A percentile compares a stretch with the other conserved stretches of the same genome.
phyloP scores from a whole-genome alignment of 2,113 vertebrate species.

The Pseudonaja textilis region DNA sequence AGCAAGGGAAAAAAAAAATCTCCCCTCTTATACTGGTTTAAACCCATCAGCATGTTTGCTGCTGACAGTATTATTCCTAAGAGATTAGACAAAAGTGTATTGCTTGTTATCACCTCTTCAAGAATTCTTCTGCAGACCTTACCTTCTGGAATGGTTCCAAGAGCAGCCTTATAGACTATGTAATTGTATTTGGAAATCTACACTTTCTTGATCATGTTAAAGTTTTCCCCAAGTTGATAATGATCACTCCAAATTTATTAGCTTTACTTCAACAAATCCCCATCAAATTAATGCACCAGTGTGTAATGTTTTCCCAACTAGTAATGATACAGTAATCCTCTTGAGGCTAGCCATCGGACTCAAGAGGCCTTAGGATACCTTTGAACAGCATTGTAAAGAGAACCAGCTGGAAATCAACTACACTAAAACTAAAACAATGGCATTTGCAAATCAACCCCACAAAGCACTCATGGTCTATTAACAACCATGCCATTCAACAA shows the following conservation, averaged over 20 bases:
- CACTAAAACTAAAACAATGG: neutral
- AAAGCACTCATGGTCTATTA: neutral
- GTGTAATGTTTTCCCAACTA: neutral
- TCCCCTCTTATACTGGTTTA: neutral
- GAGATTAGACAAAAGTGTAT: neutral
- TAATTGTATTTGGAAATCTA: neutral
- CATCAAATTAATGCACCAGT: neutral
- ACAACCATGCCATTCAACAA: neutral
- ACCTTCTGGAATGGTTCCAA: neutral
- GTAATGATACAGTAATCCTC: neutral
- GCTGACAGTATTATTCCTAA: conserved; percentile 21
- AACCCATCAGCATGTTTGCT: conserved; percentile 16
- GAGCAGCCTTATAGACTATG: neutral
- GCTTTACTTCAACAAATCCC: neutral
- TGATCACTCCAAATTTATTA: neutral
- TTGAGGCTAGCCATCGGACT: neutral
- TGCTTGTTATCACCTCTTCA: neutral
- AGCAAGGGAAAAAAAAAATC: conserved; percentile 11
- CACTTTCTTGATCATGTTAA: neutral
- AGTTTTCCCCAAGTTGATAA: neutral
- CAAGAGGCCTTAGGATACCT: neutral
- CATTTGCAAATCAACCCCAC: neutral
- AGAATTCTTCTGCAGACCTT: neutral
- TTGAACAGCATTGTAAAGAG: neutral
- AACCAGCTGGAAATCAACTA: neutral